phyloP scores from a whole-genome alignment of 2,797 vertebrate species.

The Nyctibius grandis region DNA sequence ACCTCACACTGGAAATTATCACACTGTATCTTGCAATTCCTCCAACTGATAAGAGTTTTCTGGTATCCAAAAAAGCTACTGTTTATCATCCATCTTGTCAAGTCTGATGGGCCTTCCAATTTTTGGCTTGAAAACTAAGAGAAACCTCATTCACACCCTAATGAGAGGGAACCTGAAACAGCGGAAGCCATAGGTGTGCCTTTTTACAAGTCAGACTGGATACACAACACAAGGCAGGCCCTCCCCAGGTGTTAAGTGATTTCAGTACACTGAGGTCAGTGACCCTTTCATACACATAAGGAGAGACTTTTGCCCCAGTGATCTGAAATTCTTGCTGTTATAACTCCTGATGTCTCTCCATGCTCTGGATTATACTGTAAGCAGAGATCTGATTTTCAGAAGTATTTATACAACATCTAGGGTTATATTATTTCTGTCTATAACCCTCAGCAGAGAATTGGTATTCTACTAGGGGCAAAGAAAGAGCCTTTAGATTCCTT shows the following conservation, averaged over 20 bases:
- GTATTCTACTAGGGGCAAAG: neutral
- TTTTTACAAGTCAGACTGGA: neutral
- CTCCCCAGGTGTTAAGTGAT: neutral
- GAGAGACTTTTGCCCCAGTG: neutral
- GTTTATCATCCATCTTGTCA: neutral
- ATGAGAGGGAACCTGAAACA: neutral
- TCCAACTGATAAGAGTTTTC: neutral
- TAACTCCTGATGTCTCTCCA: neutral
- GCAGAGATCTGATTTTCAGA: neutral
- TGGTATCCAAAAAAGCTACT: neutral
- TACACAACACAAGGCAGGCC: neutral
- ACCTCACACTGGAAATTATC: neutral
- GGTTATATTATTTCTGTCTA: neutral
- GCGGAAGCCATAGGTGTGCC: neutral
- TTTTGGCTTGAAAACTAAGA: neutral
- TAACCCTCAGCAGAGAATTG: neutral
- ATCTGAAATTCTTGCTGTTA: neutral
- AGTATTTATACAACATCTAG: neutral
- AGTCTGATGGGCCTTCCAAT: neutral
- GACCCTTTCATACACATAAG: neutral
- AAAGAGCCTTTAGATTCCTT: neutral
- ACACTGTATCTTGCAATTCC: neutral
- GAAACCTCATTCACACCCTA: neutral
- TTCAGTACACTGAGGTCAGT: neutral
- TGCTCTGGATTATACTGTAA: neutral